Evolutionary conservation across 1,140 invertebrate species (phyloP), one percentile per base, ranked within the genome.

Genomic region (Chironomus tepperi): DNA sequence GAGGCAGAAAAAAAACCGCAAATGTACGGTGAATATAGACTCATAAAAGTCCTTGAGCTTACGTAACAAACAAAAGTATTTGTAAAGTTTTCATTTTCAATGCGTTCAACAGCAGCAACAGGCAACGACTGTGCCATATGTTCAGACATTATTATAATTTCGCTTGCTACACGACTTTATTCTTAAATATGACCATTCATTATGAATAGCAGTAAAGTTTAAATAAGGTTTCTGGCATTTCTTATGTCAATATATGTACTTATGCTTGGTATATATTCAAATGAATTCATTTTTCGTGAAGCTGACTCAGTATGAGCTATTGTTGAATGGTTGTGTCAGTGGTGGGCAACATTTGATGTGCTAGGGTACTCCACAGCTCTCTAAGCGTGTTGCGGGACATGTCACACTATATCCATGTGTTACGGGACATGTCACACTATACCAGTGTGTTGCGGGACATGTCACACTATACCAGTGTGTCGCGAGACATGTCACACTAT

Each of bases 61-160:
- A 57, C 47, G 47, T 57, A 57, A 57, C 47, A 57, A 15, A 57
- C 47, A 57, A 57, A 57, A 57, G 47, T 57, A 57, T 57, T 57
- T 57, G 47, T 57, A n/a, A 57, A n/a, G 12, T n/a, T 57, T 57
- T 57, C 47, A 57, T 57, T 57, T 57, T 57, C 47, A 57, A n/a
- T 57, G 47, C 47, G 47, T 57, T 57, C n/a, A 57, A 15, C 47
- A n/a, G 47, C 47, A 15, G 43, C 43, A 47, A n/a, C 47, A 57
- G 47, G 47, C 47, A 15, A 15, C 43, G 15, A n/a, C 47, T n/a
- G 47, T 57, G 47, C 47, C 47, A 57, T 57, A 57, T 57, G 47
- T 57, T 57, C 47, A n/a, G 24, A 34, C n/a, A 57, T 57, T 57
- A 57, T n/a, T 15, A n/a, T 57, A 57, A 57, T 57, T 57, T 57